Base-by-base conservation (phyloP, 2,888 invertebrate genomes). In the Drosophila mayaguana region DNA sequence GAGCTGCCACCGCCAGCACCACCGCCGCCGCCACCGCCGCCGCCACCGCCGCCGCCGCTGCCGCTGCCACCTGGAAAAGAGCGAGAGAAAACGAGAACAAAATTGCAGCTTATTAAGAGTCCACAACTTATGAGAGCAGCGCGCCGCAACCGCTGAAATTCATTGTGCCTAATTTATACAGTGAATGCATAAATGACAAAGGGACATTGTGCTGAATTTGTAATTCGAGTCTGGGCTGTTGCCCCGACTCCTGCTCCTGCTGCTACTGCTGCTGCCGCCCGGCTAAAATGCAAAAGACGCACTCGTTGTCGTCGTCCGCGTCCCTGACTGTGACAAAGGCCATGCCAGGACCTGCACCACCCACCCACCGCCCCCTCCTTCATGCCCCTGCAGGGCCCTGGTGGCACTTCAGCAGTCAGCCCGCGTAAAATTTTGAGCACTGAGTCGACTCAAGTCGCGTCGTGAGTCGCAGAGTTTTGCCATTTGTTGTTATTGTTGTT, bases 131-230 rank as follows among this genome's bases (percentile, higher is more conserved):
- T 5, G 22, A n/a, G 20, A 18, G 7, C 45, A n/a, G 54, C 72
- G 20, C 16, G 7, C 45, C 14, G 54, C 72, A 72, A 62, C 51
- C 69, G 74, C 66, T 81, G 79, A 83, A 86, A 89, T 88, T 86
- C 85, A 87, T 85, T 87, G 86, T 88, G 81, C 84, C 90, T 88
- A 90, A 90, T 90, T 87, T 88, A 90, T 91, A 88, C 88, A 80
- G 81, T 86, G 83, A 88, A 86, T 88, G 88, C 90, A 88, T 84
- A 89, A 91, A 88, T 90, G 89, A 91, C 87, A 90, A 86, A 89
- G 86, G 83, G 78, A 91, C 86, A 89, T 89, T 90, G 89, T 87
- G 85, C 87, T 87, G 87, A 87, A 87, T 87, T 87, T 87, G 87
- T 87, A 87, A 87, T 87, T 87, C 78, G 74, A 72, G 86, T 81